Conservation (phyloP, 2,888 invertebrate genomes). For the Cantharis flavilabris region DNA sequence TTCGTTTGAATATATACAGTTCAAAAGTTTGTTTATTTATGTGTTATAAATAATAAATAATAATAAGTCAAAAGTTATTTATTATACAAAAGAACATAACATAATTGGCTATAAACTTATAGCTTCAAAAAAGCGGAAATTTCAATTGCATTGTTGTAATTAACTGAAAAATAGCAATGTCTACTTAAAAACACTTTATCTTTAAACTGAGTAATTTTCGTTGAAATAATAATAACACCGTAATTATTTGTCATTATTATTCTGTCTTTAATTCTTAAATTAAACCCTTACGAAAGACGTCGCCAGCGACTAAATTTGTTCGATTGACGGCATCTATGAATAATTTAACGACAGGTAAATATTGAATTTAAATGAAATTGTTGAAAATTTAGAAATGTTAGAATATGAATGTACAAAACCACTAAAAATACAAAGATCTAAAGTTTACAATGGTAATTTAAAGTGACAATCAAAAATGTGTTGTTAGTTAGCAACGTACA, state of each 20-base stretch:
- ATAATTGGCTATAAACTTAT: neutral
- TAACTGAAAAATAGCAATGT: neutral
- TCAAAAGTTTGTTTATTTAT: too few relatives aligned
- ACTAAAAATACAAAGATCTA: too few relatives aligned
- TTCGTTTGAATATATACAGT: too few relatives aligned
- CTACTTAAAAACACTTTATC: neutral
- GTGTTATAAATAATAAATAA: too few relatives aligned
- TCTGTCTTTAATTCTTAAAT: neutral
- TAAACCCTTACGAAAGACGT: neutral
- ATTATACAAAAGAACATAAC: neutral
- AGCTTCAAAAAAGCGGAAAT: neutral
- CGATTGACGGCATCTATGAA: neutral
- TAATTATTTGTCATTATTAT: neutral
- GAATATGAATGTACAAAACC: too few relatives aligned
- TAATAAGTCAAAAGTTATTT: neutral
- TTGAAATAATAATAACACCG: neutral
- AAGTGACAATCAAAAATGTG: too few relatives aligned
- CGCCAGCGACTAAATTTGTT: neutral
- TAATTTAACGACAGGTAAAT: neutral
- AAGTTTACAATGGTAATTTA: too few relatives aligned
- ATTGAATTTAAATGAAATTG: neutral
- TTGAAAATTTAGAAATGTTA: neutral
- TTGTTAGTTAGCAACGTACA: too few relatives aligned
- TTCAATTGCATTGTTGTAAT: neutral
- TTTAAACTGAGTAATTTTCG: neutral